Conservation (phyloP, 2,888 invertebrate genomes). For the Clusia tigrina region DNA sequence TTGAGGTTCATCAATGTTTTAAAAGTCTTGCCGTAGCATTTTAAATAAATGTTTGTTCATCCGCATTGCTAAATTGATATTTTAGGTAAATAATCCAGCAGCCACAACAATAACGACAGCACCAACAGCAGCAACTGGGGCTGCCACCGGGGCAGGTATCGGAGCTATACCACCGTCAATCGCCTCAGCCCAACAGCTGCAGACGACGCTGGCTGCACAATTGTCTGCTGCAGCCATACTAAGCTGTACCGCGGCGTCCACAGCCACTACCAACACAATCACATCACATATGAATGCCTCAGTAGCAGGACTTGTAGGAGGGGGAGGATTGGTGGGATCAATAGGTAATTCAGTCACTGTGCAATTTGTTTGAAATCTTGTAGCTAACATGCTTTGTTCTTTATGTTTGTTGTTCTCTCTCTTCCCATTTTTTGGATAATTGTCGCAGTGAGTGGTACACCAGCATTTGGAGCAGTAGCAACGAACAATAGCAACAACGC, state of each 20-base stretch:
- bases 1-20: too few relatives aligned
- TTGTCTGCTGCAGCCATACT: slow-evolving; percentile 22
- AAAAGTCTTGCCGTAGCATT: too few relatives aligned
- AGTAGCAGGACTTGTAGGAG: too few relatives aligned
- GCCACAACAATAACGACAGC: slow-evolving; percentile 32
- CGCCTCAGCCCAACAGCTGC: slow-evolving; percentile 30
- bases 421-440: slow-evolving; percentile 1
- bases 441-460: slow-evolving; percentile 39
- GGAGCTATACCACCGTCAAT: slow-evolving; percentile 38
- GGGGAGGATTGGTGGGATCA: not conserved
- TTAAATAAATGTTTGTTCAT: not conserved
- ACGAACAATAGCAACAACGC: slow-evolving; percentile 29
- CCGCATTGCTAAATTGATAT: too few relatives aligned
- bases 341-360: not conserved
- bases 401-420: not conserved
- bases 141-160: slow-evolving; percentile 47
- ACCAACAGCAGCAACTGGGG: slow-evolving; percentile 37
- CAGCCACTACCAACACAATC: too few relatives aligned
- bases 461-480: slow-evolving; percentile 36
- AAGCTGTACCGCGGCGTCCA: slow-evolving; percentile 11
- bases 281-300: slow-evolving; percentile 45
- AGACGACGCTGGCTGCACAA: slow-evolving; percentile 39
- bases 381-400: not conserved
- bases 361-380: slow-evolving; percentile 5
- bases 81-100: slow-evolving; percentile 53